Conservation (phyloP, 2,797 vertebrate genomes). For the Pangasius sanitwongsei region DNA sequence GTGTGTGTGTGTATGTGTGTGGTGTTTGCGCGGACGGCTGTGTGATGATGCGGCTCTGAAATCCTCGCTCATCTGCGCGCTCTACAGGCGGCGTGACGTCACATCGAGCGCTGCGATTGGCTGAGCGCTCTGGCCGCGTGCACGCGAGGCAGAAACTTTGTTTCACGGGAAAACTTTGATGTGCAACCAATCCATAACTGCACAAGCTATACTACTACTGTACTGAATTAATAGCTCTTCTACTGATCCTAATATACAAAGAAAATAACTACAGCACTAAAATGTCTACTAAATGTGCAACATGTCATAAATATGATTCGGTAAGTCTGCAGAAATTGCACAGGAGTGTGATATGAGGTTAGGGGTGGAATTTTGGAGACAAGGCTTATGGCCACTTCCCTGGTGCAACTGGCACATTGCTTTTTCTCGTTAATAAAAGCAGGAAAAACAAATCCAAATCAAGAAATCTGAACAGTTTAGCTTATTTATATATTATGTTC, state of each 20-base stretch:
- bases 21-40: not conserved
- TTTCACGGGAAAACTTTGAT: conserved; percentile 15
- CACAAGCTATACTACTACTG: not conserved
- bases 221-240: not conserved
- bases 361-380: not conserved
- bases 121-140: conserved; percentile 30
- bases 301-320: not conserved
- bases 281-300: not conserved
- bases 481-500: not conserved
- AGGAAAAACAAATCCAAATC: not conserved
- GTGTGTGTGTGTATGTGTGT: not conserved
- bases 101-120: conserved; percentile 77
- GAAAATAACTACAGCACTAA: not conserved
- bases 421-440: not conserved
- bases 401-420: not conserved
- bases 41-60: conserved; percentile 65
- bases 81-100: conserved; percentile 84
- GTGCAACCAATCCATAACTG: not conserved
- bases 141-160: conserved; percentile 36
- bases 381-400: not conserved
- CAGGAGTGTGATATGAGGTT: not conserved
- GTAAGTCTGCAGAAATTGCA: not conserved
- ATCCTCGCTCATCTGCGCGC: conserved; percentile 81
- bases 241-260: not conserved
- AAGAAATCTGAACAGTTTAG: not conserved